Evolutionary conservation across 2,888 invertebrate genomes (phyloP), one percentile per base, ranked within the genome.

Genomic region (Leptinotarsa rubiginosa): DNA sequence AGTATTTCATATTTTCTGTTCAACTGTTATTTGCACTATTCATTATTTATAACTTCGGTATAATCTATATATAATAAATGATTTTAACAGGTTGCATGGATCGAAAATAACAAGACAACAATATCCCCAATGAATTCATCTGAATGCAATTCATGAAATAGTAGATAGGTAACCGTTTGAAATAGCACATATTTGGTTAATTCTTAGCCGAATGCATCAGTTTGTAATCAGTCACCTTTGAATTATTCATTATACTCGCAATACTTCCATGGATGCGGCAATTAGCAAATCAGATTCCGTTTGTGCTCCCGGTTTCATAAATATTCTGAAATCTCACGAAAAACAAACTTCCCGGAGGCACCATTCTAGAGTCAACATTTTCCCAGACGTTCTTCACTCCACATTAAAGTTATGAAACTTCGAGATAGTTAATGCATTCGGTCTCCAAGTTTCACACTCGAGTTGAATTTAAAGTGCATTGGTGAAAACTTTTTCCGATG

Each of bases 311-410:
- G 20, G 22, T 59, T 59, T 59, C 7, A 59, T 59, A 59, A 59
- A 59, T 59, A 59, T 59, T 59, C 59, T 13, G 59, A 20, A 25
- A 59, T 59, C 59, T 59, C 62, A 41, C 41, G 16, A 41, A 25
- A 62, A 18, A 62, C n/a, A 62, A 62, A 62, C 41, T 62, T 41
- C 10, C 15, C 41, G n/a, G 7, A 15, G n/a, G 31, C n/a, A 62
- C 41, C 41, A n/a, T 62, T 41, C 25, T n/a, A 31, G 18, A 62
- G 31, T 62, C 62, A 62, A 62, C 62, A 62, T 62, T 62, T 18
- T 62, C 62, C n/a, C 62, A 62, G 62, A 62, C 62, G 25, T 41
- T 62, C 41, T 31, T 41, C 62, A 62, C 16, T 62, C 62, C 31
- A 41, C 16, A 16, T n/a, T 7, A 31, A 15, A 62, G 62, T 62